A percentile compares a stretch with the other conserved stretches of the same genome.
phyloP scores from a whole-genome alignment of 2,797 vertebrate species.

The Miichthys miiuy region DNA sequence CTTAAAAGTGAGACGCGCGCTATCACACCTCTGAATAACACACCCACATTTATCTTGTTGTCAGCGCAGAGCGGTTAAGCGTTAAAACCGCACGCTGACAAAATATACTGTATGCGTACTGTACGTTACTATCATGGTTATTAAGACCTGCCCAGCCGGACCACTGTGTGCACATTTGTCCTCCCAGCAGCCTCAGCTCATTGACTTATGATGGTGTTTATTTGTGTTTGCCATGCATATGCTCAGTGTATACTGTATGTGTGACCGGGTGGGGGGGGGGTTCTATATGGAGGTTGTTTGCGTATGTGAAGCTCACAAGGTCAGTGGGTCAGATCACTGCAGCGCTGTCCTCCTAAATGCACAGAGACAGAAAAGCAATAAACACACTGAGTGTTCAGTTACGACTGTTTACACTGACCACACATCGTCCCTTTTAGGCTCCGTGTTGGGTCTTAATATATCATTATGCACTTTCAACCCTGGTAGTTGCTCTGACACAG shows the following conservation, averaged over 20 bases:
- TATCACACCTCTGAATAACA: slow-evolving; percentile 34
- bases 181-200: slow-evolving; percentile 37
- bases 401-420: slow-evolving; percentile 45
- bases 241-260: slow-evolving; percentile 25
- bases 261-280: background rate
- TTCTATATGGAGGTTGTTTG: slow-evolving; percentile 38
- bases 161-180: slow-evolving; percentile 37
- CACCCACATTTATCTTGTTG: slow-evolving; percentile 53
- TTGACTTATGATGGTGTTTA: slow-evolving; percentile 62
- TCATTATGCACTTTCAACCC: slow-evolving; percentile 23
- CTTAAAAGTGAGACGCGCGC: slow-evolving; percentile 6
- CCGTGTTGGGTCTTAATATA: slow-evolving; percentile 9
- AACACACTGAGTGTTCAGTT: slow-evolving; percentile 50
- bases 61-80: slow-evolving; percentile 25
- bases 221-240: slow-evolving; percentile 54
- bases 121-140: slow-evolving; percentile 19
- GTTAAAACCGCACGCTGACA: slow-evolving; percentile 22
- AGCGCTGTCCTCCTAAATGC: slow-evolving; percentile 49
- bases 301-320: slow-evolving; percentile 49
- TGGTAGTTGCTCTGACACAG: background rate
- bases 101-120: slow-evolving; percentile 11
- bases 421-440: slow-evolving; percentile 20
- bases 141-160: slow-evolving; percentile 1
- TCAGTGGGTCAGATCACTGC: slow-evolving; percentile 60
- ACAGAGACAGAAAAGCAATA: slow-evolving; percentile 79